Conservation (phyloP, 2,797 vertebrate genomes). For the Pipistrellus pipistrellus region DNA sequence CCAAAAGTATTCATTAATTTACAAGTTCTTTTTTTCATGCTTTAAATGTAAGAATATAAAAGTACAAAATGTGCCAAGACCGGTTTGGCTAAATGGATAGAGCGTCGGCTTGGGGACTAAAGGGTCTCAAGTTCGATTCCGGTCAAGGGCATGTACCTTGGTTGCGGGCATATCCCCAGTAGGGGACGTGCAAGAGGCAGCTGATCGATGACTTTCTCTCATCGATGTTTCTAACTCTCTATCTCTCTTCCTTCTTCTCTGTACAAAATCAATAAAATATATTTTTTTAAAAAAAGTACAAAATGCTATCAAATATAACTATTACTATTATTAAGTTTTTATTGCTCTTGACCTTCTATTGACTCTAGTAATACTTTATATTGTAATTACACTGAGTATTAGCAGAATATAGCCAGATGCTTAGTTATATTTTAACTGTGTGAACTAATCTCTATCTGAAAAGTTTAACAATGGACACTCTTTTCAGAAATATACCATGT, state of each 20-base stretch:
- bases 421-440: conserved; percentile 64
- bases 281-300: too few species aligned
- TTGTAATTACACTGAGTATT: conserved; percentile 62
- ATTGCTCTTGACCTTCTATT: conserved; percentile 58
- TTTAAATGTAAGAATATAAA: conserved; percentile 15
- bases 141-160: too few species aligned
- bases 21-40: conserved; percentile 24
- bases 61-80: conserved; percentile 47
- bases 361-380: conserved; percentile 55
- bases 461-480: conserved; percentile 24
- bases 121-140: too few species aligned
- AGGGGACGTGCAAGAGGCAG: too few species aligned
- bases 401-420: conserved; percentile 46
- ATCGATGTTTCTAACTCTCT: too few species aligned
- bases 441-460: conserved; percentile 66
- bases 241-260: too few species aligned
- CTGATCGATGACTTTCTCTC: too few species aligned
- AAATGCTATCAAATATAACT: conserved; percentile 54
- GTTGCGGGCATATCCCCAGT: too few species aligned
- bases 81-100: too few species aligned
- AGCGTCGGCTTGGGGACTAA: too few species aligned
- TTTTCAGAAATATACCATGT: conserved; percentile 36
- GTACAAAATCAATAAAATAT: too few species aligned
- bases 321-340: conserved; percentile 60
- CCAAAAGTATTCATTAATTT: conserved; percentile 57